These are phyloP conservation scores for Drosophila nikananu DNA, from an alignment of 1,140 invertebrate species.

Conservation along the genomic window DNA sequence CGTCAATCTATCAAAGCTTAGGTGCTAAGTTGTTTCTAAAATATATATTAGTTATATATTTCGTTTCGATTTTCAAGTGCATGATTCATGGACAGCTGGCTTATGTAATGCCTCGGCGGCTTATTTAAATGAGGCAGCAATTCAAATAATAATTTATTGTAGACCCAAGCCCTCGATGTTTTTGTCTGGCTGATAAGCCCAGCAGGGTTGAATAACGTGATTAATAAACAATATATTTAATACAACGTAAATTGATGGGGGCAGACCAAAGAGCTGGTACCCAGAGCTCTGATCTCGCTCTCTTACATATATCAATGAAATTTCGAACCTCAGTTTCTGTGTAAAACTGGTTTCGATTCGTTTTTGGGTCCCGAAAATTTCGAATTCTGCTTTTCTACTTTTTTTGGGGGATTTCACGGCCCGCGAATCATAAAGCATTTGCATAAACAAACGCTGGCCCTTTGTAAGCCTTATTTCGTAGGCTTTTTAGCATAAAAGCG, in stretches of 20 bases:
- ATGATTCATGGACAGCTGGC: conserved; percentile 50
- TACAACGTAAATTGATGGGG: conserved; percentile 47
- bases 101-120: conserved; percentile 28
- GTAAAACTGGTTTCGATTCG: conserved; percentile 19
- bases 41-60: conserved; percentile 27
- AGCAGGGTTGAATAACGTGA: conserved; percentile 48
- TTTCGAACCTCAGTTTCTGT: conserved; percentile 3
- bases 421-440: conserved; percentile 72
- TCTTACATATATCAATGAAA: conserved; percentile 28
- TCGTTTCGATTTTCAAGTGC: conserved; percentile 15
- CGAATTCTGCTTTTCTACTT: conserved; percentile 20
- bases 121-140: conserved; percentile 65
- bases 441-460: conserved; percentile 62
- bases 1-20: conserved; percentile 32
- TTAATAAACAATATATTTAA: conserved; percentile 64
- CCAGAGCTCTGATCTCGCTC: conserved; percentile 7
- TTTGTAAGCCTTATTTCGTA: conserved; percentile 48
- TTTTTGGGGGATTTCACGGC: conserved; percentile 31
- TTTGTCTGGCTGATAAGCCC: conserved; percentile 71
- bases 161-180: conserved; percentile 26
- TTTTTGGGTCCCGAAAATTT: conserved; percentile 15
- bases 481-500: conserved; percentile 66
- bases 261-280: conserved; percentile 25
- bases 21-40: conserved; percentile 10
- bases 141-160: conserved; percentile 53